Evolutionary conservation across 2,797 vertebrate species (phyloP).

Genomic region (Carapus acus): DNA sequence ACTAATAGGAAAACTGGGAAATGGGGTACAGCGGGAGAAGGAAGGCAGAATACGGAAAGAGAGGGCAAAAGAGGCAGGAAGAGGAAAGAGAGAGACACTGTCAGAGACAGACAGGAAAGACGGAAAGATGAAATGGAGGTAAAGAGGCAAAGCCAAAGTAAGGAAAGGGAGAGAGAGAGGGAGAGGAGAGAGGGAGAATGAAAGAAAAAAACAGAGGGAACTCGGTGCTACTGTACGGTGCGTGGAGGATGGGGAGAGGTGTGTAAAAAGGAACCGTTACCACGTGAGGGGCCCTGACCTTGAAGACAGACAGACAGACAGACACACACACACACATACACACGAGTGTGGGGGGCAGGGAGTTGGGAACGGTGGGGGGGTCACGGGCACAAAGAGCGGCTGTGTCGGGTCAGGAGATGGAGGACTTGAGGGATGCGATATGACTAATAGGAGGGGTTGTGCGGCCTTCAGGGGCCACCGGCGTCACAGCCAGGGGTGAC

Average conservation of each 20-base stretch:
- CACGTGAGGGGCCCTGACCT: constrained; percentile 65
- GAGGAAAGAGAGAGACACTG: too few species aligned
- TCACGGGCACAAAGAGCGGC: constrained; percentile 68
- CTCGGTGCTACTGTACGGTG: constrained; percentile 4
- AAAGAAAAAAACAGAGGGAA: too few species aligned
- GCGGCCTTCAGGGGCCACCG: constrained; percentile 53
- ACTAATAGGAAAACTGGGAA: too few species aligned
- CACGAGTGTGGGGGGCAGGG: constrained; percentile 24
- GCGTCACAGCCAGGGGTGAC: constrained; percentile 68
- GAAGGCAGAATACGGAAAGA: too few species aligned
- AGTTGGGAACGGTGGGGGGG: constrained; percentile 38
- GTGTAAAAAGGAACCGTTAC: constrained; percentile 60
- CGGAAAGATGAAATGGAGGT: not conserved
- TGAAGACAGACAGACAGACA: constrained; percentile 41
- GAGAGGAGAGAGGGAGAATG: constrained; percentile 5
- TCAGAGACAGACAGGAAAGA: not conserved
- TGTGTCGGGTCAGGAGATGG: constrained; percentile 70
- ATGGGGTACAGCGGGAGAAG: too few species aligned
- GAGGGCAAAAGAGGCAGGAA: too few species aligned
- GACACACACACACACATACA: constrained; percentile 25
- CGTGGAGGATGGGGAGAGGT: constrained; percentile 48
- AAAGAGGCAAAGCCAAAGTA: not conserved
- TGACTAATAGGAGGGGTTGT: constrained; percentile 77
- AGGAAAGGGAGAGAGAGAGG: not conserved
- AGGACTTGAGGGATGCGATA: constrained; percentile 73